Base-by-base conservation (phyloP, 1,140 invertebrate genomes). In the Cyrtorhinus lividipennis region DNA sequence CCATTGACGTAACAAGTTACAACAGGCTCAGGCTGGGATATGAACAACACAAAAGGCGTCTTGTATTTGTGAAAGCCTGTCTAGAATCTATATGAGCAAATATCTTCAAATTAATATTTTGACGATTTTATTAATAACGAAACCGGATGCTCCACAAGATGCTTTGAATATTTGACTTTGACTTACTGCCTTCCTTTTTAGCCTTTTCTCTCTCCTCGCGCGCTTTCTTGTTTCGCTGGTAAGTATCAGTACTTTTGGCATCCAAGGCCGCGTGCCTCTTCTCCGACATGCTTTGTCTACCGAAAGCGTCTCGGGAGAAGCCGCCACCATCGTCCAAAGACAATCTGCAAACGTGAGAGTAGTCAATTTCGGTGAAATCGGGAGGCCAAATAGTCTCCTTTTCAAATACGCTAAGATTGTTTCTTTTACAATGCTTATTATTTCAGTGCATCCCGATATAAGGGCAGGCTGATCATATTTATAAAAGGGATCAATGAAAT, bases 211-310 rank as follows among this genome's bases (percentile, higher is more conserved):
- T 73, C 61, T 81, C 80, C 74, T 87, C 80, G 65, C 85, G 73
- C 18, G 86, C 72, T 71, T 92, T 90, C 76, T 95, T 95, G 67
- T 91, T 93, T 66, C 90, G 81, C 74, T 95, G 90, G 73, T 96
- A 97, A 2, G 92, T 95, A 71, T 94, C 92, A 1, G 92, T 95
- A 69, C 81, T 86, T 73, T 91, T 88, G n/a, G 94, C 92, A 76
- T 97, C 93, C 30, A 95, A 74, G 12, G 92, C 90, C 0, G 92
- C 92, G 73, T 95, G 92, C 56, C 94, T 78, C 73, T 97, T 97
- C 75, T 98, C 95, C 0, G 92, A 96, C 87, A 98, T 97, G 73
- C 92, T 95, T 74, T 95, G 91, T 24, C 94, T 77, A 0, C 94
- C 94, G 66, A 97, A 83, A 8, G 92, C 93, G 75, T 97, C 94